phyloP scores from a whole-genome alignment of 2,113 vertebrate genomes.

The Aphyosemion australe region DNA sequence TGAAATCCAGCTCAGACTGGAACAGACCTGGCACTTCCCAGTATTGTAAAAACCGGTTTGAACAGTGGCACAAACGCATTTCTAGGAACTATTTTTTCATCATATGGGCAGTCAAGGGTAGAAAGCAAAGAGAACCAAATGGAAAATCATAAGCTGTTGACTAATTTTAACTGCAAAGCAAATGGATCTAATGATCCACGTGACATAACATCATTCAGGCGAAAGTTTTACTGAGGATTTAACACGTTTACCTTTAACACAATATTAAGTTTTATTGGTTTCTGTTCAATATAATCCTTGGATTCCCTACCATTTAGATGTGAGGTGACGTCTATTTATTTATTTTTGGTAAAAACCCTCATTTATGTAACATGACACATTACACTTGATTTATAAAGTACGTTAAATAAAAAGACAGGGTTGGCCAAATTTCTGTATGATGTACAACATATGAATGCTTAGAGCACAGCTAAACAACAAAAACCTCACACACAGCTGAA shows the following conservation, averaged over 20 bases:
- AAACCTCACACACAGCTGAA: too few species aligned
- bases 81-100: constrained; percentile 13
- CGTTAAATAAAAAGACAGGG: too few species aligned
- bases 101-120: background rate
- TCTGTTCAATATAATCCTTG: background rate
- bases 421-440: too few species aligned
- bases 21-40: constrained; percentile 18
- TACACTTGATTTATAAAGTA: too few species aligned
- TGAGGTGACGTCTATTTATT: too few species aligned
- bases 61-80: constrained; percentile 7
- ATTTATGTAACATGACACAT: too few species aligned
- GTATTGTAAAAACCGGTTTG: constrained; percentile 45
- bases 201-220: background rate
- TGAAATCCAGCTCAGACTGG: constrained; percentile 9
- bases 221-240: background rate
- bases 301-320: background rate
- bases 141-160: too few species aligned
- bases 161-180: background rate
- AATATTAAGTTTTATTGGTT: background rate
- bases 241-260: background rate
- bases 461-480: too few species aligned
- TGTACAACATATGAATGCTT: too few species aligned
- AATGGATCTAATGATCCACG: background rate
- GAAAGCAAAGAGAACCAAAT: constrained; percentile 4
- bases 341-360: too few species aligned